Evolutionary conservation across 2,797 vertebrate species (phyloP), one percentile per base, ranked within the genome.

Genomic region (Danio choprae): DNA sequence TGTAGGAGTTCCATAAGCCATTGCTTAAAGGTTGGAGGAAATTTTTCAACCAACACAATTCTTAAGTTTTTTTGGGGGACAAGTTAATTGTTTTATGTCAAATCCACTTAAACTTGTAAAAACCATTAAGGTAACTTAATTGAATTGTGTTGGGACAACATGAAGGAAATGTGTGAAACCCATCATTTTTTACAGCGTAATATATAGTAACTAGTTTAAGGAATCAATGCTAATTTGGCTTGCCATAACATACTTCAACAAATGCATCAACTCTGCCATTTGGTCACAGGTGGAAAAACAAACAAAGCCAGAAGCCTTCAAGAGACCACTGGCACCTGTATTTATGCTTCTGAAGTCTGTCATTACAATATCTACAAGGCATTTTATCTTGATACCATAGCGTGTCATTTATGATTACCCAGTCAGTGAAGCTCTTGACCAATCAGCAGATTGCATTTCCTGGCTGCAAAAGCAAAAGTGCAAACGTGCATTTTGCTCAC

Each of bases 401-500:
- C 18, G 36, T 56, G 3, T n/a, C 9, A 59, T 58, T 0, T 43
- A 43, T 43, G 22, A 46, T 77, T 68, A 6, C 41, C 68, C 18
- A 2, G 63, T 38, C 16, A 48, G 22, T 8, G 48, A 6, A 74
- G 59, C 51, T 46, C 15, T 68, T 58, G 51, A 20, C 75, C 75
- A 77, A 77, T 77, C 41, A 68, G 64, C 51, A 38, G 64, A 46
- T 38, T 58, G 75, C 64, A 59, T 22, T 43, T 77, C 10, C 20
- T 67, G 13, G 40, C 20, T 69, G 64, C 63, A 40, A 36, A 38
- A 59, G 51, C 16, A 59, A 5, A 7, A n/a, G 20, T 44, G 50
- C 7, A 71, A 2, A 56, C 15, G 0, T 55, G 69, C 70, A 73
- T 4, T 59, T 59, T 58, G 70, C 70, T 55, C 50, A 44, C 8